Evolutionary conservation across 1,140 invertebrate genomes (phyloP).

Genomic region (Formica exsecta): DNA sequence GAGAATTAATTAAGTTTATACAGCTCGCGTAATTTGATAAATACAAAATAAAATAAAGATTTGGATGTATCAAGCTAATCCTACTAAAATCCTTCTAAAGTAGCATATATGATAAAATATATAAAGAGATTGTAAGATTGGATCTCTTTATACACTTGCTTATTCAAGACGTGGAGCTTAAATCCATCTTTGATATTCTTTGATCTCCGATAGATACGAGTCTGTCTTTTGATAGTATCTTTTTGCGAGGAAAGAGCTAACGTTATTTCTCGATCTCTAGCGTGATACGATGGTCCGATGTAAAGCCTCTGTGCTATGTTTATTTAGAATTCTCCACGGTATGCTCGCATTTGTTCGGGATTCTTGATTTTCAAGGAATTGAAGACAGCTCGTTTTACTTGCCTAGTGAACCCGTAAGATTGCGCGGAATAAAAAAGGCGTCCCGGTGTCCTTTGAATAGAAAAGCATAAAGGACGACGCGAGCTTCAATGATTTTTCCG

Average conservation of each 20-base stretch:
- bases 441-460: conserved; percentile 19
- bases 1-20: neutral
- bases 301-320: conserved; percentile 29
- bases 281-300: conserved; percentile 23
- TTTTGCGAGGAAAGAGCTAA: conserved; percentile 17
- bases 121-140: conserved; percentile 6
- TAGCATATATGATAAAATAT: conserved; percentile 9
- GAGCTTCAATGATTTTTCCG: conserved; percentile 41
- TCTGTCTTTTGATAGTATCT: conserved; percentile 1
- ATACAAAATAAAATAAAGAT: no score
- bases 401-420: conserved; percentile 29
- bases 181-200: conserved; percentile 35
- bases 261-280: conserved; percentile 34
- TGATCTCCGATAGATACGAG: conserved; percentile 49
- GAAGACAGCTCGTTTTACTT: conserved; percentile 59
- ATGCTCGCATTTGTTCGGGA: conserved; percentile 66
- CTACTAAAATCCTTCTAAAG: conserved; percentile 20
- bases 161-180: conserved; percentile 20
- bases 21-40: neutral
- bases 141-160: neutral
- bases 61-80: neutral
- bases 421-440: conserved; percentile 47
- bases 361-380: conserved; percentile 71
- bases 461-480: neutral
- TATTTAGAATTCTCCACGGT: conserved; percentile 32